Conservation (phyloP, 1,140 invertebrate species). For the Anthonomus grandis region DNA sequence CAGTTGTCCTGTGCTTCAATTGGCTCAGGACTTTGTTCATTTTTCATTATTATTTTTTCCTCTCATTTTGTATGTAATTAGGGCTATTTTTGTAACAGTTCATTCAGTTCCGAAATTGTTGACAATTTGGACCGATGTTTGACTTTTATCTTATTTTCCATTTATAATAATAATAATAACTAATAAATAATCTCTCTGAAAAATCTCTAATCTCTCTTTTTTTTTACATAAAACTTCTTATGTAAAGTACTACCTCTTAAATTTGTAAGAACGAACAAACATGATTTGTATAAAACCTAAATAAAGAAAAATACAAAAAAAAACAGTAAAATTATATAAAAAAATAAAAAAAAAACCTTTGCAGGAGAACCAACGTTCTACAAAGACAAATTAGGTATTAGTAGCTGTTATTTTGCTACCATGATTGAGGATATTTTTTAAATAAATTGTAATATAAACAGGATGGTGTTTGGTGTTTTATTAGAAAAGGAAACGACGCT, state of each 20-base stretch:
- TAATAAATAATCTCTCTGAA: conserved; percentile 30
- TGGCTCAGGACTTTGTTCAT: conserved; percentile 9
- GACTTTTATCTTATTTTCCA: conserved; percentile 13
- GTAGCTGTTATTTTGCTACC: conserved; percentile 19
- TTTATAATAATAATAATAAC: conserved; percentile 23
- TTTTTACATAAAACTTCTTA: conserved; percentile 11
- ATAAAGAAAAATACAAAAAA: conserved; percentile 9
- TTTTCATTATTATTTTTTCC: conserved; percentile 23
- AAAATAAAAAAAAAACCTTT: conserved; percentile 6
- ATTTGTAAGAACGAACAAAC: conserved; percentile 10
- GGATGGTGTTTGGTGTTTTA: conserved; percentile 17
- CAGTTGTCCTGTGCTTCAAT: conserved; percentile 6
- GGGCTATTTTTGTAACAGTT: conserved; percentile 27
- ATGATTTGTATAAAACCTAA: conserved; percentile 18
- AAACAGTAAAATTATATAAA: conserved; percentile 13
- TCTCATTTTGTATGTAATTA: conserved; percentile 18
- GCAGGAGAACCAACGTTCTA: conserved; percentile 15
- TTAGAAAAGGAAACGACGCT: conserved; percentile 2
- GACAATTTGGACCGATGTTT: too few relatives aligned
- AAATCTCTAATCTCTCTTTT: conserved; percentile 22
- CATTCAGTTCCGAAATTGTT: conserved; percentile 8
- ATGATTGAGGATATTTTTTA: conserved; percentile 24
- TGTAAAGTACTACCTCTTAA: conserved; percentile 23
- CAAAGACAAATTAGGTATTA: conserved; percentile 13
- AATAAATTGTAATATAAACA: conserved; percentile 23